phyloP scores from a whole-genome alignment of 1,140 invertebrate species.

The Wasmannia auropunctata region DNA sequence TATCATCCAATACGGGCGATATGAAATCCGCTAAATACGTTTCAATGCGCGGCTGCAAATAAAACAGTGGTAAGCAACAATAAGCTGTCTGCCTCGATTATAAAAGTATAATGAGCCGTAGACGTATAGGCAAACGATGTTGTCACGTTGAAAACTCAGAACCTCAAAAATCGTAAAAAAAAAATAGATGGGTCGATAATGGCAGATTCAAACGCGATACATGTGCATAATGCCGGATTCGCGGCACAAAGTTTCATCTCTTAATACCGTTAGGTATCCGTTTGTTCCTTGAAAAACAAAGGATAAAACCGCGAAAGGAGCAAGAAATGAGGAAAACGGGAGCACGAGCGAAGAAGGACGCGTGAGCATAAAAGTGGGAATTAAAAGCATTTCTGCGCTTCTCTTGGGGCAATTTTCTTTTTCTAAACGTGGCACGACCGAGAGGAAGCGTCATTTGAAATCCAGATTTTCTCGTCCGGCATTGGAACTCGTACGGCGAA shows the following conservation, averaged over 20 bases:
- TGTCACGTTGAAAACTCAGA: neutral
- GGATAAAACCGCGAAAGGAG: neutral
- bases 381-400: conserved; percentile 61
- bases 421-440: conserved; percentile 25
- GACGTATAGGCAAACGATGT: neutral
- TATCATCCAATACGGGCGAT: conserved; percentile 7
- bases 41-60: conserved; percentile 8
- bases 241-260: conserved; percentile 10
- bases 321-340: neutral
- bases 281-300: conserved; percentile 31
- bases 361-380: conserved; percentile 47
- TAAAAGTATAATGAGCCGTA: conserved; percentile 23
- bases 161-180: neutral
- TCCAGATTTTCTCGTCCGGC: conserved; percentile 59
- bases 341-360: neutral
- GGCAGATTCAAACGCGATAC: neutral
- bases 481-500: conserved; percentile 6
- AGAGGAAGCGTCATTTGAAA: conserved; percentile 64
- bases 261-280: conserved; percentile 41
- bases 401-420: conserved; percentile 45
- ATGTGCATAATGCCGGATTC: conserved; percentile 5
- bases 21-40: conserved; percentile 41
- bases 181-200: neutral
- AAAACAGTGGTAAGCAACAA: conserved; percentile 36
- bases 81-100: conserved; percentile 38